These are phyloP conservation scores for Rotaria magnacalcarata DNA, from an alignment of 2,888 invertebrate species.

Conservation along the genomic window DNA sequence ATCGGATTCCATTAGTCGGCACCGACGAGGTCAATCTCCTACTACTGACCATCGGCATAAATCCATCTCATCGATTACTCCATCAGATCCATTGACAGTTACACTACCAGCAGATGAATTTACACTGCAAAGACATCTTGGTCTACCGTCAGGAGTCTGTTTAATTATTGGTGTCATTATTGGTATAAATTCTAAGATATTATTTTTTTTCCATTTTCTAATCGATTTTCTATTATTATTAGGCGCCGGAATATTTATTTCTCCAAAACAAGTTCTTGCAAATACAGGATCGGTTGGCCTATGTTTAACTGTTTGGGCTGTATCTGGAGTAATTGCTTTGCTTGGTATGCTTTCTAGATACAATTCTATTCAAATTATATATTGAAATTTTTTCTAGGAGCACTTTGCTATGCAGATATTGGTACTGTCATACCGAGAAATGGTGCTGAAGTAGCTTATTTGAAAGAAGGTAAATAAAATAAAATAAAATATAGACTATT, in stretches of 20 bases:
- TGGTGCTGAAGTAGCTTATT: constrained; percentile 75
- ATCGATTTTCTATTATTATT: constrained; percentile 49
- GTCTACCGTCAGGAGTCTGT: not conserved
- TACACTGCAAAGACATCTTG: not conserved
- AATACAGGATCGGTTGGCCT: constrained; percentile 83
- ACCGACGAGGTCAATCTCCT: not conserved
- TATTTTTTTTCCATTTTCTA: not conserved
- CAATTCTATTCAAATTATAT: too few species aligned
- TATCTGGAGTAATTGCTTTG: constrained; percentile 82
- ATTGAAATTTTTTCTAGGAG: constrained; percentile 63
- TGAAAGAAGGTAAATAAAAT: not conserved
- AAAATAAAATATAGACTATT: too few species aligned
- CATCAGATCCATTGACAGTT: too few species aligned
- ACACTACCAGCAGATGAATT: not conserved
- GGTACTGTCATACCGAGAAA: constrained; percentile 74
- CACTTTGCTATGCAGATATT: constrained; percentile 74
- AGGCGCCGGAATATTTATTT: constrained; percentile 92
- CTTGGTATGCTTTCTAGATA: constrained; percentile 63
- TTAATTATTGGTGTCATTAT: not conserved
- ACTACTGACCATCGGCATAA: not conserved
- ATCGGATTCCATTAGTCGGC: not conserved
- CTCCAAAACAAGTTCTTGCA: constrained; percentile 83
- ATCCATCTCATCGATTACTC: not conserved
- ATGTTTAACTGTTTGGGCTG: constrained; percentile 87
- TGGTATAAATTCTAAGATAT: not conserved